These are phyloP conservation scores for Myzus persicae DNA, from an alignment of 1,140 invertebrate species.

Conservation along the genomic window DNA sequence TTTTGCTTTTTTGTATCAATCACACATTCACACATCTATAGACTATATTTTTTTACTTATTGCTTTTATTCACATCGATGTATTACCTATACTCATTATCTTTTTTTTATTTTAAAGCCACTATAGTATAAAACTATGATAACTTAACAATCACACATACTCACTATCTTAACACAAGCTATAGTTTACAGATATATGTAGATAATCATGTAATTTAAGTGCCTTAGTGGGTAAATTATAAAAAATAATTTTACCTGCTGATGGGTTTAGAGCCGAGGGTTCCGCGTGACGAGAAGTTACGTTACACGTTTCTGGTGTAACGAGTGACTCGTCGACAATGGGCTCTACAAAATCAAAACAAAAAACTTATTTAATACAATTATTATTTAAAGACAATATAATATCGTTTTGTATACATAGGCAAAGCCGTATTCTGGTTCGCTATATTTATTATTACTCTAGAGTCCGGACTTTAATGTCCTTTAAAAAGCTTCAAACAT, in stretches of 20 bases:
- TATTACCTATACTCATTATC: too few species aligned
- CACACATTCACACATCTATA: too few species aligned
- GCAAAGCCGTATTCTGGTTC: background rate
- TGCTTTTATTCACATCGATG: too few species aligned
- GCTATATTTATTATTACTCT: background rate
- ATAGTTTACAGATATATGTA: too few species aligned
- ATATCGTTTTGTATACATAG: background rate
- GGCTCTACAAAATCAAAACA: conserved; percentile 30
- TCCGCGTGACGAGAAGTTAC: background rate
- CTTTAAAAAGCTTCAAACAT: background rate
- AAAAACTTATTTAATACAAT: background rate
- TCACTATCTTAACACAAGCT: too few species aligned
- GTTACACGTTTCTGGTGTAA: conserved; percentile 46
- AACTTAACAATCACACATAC: too few species aligned
- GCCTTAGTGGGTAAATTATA: too few species aligned
- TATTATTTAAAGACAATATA: background rate
- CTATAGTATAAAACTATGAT: too few species aligned
- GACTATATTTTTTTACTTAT: too few species aligned
- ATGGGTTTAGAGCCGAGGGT: conserved; percentile 40
- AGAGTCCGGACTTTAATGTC: background rate
- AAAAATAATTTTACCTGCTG: conserved; percentile 16
- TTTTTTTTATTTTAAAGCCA: too few species aligned
- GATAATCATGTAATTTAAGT: too few species aligned
- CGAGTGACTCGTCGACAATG: conserved; percentile 39
- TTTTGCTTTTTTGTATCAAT: too few species aligned